A percentile compares a stretch with the other conserved stretches of the same genome.
Evolutionary conservation across 2,797 vertebrate species (phyloP).

Genomic region (Smutsia gigantea): DNA sequence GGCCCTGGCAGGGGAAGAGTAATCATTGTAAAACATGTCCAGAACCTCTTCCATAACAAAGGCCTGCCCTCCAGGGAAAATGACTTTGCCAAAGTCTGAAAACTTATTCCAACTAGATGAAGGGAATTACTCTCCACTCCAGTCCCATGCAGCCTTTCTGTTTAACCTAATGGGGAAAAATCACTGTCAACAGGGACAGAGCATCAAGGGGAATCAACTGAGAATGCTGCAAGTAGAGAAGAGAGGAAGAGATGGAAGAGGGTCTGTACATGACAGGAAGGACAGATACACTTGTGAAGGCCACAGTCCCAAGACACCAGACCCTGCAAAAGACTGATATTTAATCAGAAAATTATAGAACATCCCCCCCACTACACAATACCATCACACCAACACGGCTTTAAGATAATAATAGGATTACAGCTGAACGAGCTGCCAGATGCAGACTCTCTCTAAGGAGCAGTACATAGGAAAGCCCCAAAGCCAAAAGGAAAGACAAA

Average conservation of each 20-base stretch:
- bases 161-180: neutral
- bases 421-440: neutral
- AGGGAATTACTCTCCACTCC: neutral
- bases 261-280: no score
- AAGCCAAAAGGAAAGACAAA: neutral
- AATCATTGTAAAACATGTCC: neutral
- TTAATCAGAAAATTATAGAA: neutral
- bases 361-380: neutral
- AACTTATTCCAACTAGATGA: neutral
- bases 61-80: neutral
- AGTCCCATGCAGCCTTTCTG: neutral
- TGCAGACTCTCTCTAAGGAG: neutral
- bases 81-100: neutral
- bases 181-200: neutral
- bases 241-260: no score
- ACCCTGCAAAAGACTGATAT: no score
- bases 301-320: no score
- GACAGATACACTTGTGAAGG: no score
- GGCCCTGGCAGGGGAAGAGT: neutral
- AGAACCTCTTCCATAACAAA: neutral
- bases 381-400: neutral
- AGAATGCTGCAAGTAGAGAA: no score
- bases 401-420: neutral
- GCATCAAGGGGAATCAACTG: no score
- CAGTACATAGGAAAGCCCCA: neutral